Percentiles rank a stretch among this genome's conserved stretches.
Evolutionary conservation across 1,140 invertebrate species (phyloP).

Genomic region (Sinonovacula constricta): DNA sequence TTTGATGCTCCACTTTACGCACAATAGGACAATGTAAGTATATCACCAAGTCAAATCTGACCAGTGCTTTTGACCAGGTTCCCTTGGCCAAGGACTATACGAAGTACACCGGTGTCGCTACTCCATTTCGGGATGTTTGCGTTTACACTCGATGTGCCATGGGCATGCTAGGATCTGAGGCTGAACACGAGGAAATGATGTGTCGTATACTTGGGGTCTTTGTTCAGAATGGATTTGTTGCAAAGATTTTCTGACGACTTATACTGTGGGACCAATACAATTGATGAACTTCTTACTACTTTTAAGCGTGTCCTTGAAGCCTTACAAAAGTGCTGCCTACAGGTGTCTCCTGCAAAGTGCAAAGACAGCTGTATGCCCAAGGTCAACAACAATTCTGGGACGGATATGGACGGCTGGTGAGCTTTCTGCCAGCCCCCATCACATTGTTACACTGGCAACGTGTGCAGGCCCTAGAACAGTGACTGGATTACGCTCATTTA

Average conservation of each 20-base stretch:
- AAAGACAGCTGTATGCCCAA: conserved; percentile 33
- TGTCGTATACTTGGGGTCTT: conserved; percentile 56
- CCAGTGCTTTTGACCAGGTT: conserved; percentile 58
- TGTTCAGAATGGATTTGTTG: conserved; percentile 54
- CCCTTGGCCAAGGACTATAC: conserved; percentile 47
- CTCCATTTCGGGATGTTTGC: conserved; percentile 53
- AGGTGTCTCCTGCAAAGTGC: conserved; percentile 26
- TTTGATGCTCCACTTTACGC: conserved; percentile 52
- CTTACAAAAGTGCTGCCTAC: conserved; percentile 24
- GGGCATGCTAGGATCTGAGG: conserved; percentile 60
- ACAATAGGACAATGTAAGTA: conserved; percentile 55
- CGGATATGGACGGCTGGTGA: conserved; percentile 48
- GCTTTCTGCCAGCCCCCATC: conserved; percentile 44
- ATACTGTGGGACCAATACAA: conserved; percentile 38
- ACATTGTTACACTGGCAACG: conserved; percentile 30
- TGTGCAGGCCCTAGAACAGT: conserved; percentile 46
- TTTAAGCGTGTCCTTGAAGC: conserved; percentile 27
- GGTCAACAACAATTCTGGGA: conserved; percentile 45
- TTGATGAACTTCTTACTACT: conserved; percentile 32
- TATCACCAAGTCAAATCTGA: conserved; percentile 48
- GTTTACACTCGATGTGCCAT: conserved; percentile 57
- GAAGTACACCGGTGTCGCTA: conserved; percentile 57
- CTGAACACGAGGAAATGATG: conserved; percentile 59
- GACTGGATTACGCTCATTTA: conserved; percentile 36
- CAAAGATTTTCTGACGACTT: conserved; percentile 49